Conservation (phyloP, 2,888 invertebrate genomes). For the Dryococelus australis region DNA sequence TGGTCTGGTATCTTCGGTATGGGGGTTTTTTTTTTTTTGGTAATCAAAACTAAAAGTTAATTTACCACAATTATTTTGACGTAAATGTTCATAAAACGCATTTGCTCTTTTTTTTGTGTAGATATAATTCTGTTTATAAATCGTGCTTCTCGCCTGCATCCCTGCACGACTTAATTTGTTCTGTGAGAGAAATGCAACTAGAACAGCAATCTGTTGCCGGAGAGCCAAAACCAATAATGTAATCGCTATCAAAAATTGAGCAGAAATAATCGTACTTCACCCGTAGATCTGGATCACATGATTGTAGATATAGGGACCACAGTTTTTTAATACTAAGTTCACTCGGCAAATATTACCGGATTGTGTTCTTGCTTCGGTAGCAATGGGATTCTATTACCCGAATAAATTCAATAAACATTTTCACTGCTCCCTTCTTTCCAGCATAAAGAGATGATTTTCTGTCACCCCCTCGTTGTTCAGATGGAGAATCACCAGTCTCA, state of each 20-base stretch:
- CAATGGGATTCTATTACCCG: too few relatives aligned
- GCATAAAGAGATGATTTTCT: not conserved
- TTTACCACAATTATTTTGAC: not conserved
- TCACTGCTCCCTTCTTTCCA: not conserved
- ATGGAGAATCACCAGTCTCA: not conserved
- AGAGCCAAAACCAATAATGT: slow-evolving; percentile 26
- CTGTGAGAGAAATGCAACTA: not conserved
- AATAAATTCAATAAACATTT: too few relatives aligned
- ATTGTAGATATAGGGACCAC: not conserved
- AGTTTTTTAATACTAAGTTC: not conserved
- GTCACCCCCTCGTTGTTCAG: slow-evolving; percentile 6
- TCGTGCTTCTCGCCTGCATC: slow-evolving; percentile 6
- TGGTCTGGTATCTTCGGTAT: not conserved
- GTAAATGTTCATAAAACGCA: too few relatives aligned
- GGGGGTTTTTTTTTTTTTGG: not conserved
- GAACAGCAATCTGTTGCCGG: slow-evolving; percentile 19
- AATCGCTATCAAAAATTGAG: slow-evolving; percentile 13
- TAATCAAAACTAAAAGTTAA: slow-evolving; percentile 21
- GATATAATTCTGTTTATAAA: not conserved
- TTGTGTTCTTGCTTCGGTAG: slow-evolving; percentile 5
- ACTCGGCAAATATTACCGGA: not conserved
- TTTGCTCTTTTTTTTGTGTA: slow-evolving; percentile 13
- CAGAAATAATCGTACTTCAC: slow-evolving; percentile 19
- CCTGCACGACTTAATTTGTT: slow-evolving; percentile 4
- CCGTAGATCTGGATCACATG: not conserved